Base-by-base conservation (phyloP, 2,888 invertebrate genomes). In the Parthenolecanium corni region DNA sequence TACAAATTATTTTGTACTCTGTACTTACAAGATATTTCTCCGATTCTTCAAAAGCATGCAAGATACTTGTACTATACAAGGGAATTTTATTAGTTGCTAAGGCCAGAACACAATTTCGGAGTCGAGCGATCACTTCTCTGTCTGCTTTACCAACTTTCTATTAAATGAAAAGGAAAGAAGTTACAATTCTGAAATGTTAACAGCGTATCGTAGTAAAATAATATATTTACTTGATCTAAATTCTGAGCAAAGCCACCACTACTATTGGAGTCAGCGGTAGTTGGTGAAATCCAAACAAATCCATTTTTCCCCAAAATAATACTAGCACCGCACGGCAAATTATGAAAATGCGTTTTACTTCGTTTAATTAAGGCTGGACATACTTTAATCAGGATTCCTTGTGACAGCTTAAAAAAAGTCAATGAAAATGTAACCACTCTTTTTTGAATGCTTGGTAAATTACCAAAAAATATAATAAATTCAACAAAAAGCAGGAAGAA, bases 251-350 rank as follows among this genome's bases (percentile, higher is more conserved):
- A 90, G 18, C 89, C 89, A 38, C 85, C 85, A 23, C 81, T 63
- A 52, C 53, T 81, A 51, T 80, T 80, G 65, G 83, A 81, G 25
- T 82, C 82, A 5, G 78, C 76, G 12, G 65, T 67, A n/a, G 77
- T 79, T 0, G 91, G 87, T 64, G 85, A 85, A 64, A 97, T 85
- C 94, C 95, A 98, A 66, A 98, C 84, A 70, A 85, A 93, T 0
- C 98, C 98, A 74, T 97, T 96, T 72, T 93, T 94, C 6, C 97
- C 97, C 23, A 98, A 79, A 65, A 98, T 94, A 21, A 97, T 77
- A 65, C 89, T 89, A 0, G 89, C 89, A 0, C 96, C 96, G 72
- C 89, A 89, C 0, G 89, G 84, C 62, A 98, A 76, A 74, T 88
- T 88, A 73, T 97, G 95, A 72, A 96, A 96, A 74, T 97, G 95